A percentile compares a stretch with the other conserved stretches of the same genome.
phyloP scores from a whole-genome alignment of 2,888 invertebrate genomes.

The Microplitis deprimator region DNA sequence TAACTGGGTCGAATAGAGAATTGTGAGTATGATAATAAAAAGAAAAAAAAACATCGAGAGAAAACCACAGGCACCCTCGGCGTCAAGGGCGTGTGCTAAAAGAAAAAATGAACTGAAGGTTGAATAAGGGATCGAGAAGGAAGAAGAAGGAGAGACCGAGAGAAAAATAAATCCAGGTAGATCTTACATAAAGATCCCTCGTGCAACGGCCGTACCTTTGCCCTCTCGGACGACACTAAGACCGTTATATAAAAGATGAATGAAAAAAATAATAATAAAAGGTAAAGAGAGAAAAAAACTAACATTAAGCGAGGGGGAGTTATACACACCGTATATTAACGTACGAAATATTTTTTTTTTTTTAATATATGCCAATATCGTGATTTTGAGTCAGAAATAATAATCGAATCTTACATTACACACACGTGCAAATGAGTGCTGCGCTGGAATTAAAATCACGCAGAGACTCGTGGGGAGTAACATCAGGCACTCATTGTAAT shows the following conservation, averaged over 20 bases:
- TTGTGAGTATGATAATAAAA: constrained; percentile 14
- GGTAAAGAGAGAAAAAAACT: background rate
- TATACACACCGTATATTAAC: constrained; percentile 21
- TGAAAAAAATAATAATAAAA: constrained; percentile 12
- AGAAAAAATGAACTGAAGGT: constrained; percentile 51
- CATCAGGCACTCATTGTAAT: constrained; percentile 23
- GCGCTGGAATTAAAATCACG: constrained; percentile 23
- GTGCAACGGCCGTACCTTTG: constrained; percentile 36
- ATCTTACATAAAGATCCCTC: constrained; percentile 67
- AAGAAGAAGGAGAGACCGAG: constrained; percentile 25
- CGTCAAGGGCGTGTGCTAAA: constrained; percentile 67
- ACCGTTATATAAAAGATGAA: constrained; percentile 37
- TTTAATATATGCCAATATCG: too few relatives aligned
- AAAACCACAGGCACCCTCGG: constrained; percentile 66
- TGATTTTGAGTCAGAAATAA: background rate
- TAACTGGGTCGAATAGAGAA: constrained; percentile 14
- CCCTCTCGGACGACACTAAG: constrained; percentile 47
- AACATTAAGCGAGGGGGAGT: constrained; percentile 18
- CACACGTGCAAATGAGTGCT: constrained; percentile 15
- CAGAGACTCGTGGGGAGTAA: constrained; percentile 18
- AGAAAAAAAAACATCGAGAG: constrained; percentile 33
- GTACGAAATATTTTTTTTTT: constrained; percentile 26
- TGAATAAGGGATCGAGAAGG: constrained; percentile 7
- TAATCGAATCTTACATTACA: constrained; percentile 4
- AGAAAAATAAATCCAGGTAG: constrained; percentile 58